Conservation (phyloP, 2,113 vertebrate species). For the Bos indicus region DNA sequence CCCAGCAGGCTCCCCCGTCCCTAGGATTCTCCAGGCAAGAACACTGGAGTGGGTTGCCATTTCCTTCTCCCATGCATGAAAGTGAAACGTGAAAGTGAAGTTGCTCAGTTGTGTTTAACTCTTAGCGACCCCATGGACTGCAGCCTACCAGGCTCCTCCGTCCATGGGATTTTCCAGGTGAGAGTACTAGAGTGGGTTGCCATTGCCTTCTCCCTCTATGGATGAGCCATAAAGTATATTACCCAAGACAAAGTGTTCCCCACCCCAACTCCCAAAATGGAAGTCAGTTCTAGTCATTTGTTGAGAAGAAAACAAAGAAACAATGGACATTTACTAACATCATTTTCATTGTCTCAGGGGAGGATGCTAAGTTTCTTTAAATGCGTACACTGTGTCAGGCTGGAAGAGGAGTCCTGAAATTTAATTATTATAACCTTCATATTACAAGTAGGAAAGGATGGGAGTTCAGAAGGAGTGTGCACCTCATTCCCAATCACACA, state of each 20-base stretch:
- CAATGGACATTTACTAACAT: neutral
- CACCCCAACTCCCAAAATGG: neutral
- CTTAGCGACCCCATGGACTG: too few species aligned
- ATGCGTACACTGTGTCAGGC: neutral
- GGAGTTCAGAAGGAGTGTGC: neutral
- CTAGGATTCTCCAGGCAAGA: too few species aligned
- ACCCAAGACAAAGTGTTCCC: neutral
- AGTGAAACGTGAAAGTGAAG: too few species aligned
- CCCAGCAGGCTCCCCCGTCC: too few species aligned
- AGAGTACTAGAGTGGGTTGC: too few species aligned
- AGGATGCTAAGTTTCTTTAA: neutral
- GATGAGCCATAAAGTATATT: neutral
- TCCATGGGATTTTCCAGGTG: too few species aligned
- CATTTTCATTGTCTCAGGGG: neutral
- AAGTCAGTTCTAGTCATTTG: neutral
- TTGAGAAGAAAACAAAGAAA: neutral
- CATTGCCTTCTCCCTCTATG: neutral
- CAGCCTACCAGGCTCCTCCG: too few species aligned
- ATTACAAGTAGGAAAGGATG: neutral
- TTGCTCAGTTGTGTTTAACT: fast-evolving
- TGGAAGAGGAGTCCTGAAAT: neutral
- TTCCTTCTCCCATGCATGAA: too few species aligned
- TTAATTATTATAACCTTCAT: neutral
- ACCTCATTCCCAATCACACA: neutral
- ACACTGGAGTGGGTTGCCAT: too few species aligned